Percentiles rank a stretch among this genome's conserved stretches.
Conservation (phyloP, 2,888 invertebrate species). For the Monochamus alternatus region DNA sequence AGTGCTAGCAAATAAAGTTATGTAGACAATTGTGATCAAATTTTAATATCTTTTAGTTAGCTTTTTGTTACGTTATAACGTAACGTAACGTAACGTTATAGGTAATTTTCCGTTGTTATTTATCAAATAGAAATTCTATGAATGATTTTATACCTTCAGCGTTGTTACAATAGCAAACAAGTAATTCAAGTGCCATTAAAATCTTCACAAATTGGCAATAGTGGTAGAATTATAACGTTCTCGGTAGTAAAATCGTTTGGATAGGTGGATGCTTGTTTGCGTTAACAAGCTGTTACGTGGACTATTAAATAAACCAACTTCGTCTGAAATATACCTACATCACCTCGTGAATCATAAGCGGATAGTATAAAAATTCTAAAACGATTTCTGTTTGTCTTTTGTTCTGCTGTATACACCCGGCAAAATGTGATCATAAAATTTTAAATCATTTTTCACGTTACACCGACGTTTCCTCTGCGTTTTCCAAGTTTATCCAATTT, state of each 20-base stretch:
- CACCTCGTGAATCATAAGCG: too few species aligned
- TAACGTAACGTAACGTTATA: too few species aligned
- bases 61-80: too few species aligned
- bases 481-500: not conserved
- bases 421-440: not conserved
- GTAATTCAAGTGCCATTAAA: not conserved
- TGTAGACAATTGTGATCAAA: too few species aligned
- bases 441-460: not conserved
- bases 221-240: not conserved
- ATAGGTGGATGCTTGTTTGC: not conserved
- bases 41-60: too few species aligned
- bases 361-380: too few species aligned
- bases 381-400: too few species aligned
- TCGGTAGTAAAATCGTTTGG: not conserved
- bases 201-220: not conserved
- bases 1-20: too few species aligned
- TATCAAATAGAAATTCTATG: not conserved
- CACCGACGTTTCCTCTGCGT: not conserved
- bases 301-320: not conserved
- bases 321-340: too few species aligned
- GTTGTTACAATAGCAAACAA: not conserved
- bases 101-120: too few species aligned
- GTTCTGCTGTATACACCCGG: not conserved
- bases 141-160: not conserved
- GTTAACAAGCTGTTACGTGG: not conserved